Evolutionary conservation across 2,113 vertebrate species (phyloP).

Genomic region (Phrynosoma platyrhinos): DNA sequence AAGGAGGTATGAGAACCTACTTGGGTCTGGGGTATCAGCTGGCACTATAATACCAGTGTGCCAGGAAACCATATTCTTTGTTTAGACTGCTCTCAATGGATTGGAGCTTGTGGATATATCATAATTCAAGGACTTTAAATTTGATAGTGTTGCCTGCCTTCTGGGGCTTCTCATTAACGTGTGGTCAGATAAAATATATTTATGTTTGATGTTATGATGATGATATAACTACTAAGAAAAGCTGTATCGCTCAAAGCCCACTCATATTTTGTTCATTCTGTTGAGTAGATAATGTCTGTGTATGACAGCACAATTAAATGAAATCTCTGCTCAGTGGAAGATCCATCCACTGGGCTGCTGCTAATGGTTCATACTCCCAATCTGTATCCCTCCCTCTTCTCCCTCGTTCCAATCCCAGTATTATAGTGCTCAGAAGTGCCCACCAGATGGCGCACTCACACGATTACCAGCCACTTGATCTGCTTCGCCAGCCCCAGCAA

Average conservation of each 20-base stretch:
- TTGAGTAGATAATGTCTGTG: background rate
- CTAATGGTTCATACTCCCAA: background rate
- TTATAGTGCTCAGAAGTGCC: background rate
- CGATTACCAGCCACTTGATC: constrained; percentile 90
- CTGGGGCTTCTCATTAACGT: background rate
- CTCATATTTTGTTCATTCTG: background rate
- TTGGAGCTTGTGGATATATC: too few relatives aligned
- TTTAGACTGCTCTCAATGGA: too few relatives aligned
- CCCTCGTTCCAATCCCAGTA: background rate
- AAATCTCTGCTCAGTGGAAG: background rate
- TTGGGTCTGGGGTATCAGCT: too few relatives aligned
- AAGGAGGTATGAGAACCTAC: too few relatives aligned
- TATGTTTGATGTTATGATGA: background rate
- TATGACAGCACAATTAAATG: background rate
- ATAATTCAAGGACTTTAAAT: background rate
- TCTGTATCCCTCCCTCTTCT: background rate
- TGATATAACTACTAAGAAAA: background rate
- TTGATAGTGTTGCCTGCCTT: background rate
- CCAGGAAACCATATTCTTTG: too few relatives aligned
- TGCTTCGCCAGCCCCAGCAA: constrained; percentile 91
- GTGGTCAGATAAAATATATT: background rate
- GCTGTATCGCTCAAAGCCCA: background rate
- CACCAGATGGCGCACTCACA: constrained; percentile 79
- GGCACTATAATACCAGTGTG: too few relatives aligned
- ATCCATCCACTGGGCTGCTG: too few relatives aligned